A percentile compares a stretch with the other conserved stretches of the same genome.
These are phyloP conservation scores for Leptopilina boulardi DNA, from an alignment of 1,140 invertebrate genomes.

Conservation along the genomic window DNA sequence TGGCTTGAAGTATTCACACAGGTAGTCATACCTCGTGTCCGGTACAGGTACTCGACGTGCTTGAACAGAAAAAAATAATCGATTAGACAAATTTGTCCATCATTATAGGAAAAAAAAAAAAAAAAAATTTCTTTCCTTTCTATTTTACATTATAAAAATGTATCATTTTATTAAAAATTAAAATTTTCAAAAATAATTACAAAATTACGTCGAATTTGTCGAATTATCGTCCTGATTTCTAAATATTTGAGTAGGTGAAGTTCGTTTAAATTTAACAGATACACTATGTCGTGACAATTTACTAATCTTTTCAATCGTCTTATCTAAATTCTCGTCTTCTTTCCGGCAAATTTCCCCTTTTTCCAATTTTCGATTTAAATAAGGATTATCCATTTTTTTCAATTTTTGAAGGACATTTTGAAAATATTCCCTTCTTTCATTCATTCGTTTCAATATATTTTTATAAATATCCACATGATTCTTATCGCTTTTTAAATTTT, in stretches of 20 bases:
- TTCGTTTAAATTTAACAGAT: constrained; percentile 37
- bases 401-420: constrained; percentile 40
- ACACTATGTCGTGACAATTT: neutral
- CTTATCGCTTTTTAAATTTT: constrained; percentile 66
- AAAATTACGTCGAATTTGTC: no score
- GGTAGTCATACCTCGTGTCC: constrained; percentile 94
- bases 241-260: constrained; percentile 46
- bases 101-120: neutral
- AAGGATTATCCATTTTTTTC: constrained; percentile 45
- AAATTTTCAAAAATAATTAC: no score
- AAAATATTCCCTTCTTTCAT: constrained; percentile 68
- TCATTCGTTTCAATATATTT: constrained; percentile 66
- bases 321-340: neutral
- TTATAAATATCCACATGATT: constrained; percentile 65
- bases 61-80: constrained; percentile 72
- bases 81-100: constrained; percentile 51
- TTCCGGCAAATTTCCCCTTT: neutral
- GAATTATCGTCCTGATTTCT: neutral
- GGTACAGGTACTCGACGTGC: constrained; percentile 98
- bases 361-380: neutral
- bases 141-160: no score
- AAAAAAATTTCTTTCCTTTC: no score
- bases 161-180: no score
- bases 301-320: neutral
- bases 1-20: constrained; percentile 96